Base-by-base conservation (phyloP, 2,888 invertebrate genomes). In the Acanthopleura granulata region DNA sequence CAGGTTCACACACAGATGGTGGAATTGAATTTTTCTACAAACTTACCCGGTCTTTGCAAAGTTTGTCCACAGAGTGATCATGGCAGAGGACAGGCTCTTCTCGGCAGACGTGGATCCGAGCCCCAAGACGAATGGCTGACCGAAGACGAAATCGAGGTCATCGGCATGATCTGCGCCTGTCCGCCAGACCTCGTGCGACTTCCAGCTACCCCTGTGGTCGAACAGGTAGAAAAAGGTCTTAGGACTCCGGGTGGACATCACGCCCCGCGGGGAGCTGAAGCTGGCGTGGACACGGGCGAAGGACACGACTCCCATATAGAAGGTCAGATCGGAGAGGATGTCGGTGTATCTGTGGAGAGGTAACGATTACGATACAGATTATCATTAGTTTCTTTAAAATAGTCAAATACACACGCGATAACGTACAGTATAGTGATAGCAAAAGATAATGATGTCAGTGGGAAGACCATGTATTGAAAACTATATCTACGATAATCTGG, bases 291-390 rank as follows among this genome's bases (percentile, higher is more conserved):
- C 66, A 18, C 66, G 22, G 16, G 66, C 66, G 29, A 66, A 66
- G 66, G 66, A 66, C 6, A 66, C 29, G 6, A 27, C 66, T 6
- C 66, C 66, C 66, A 66, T 66, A 14, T 66, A 27, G 29, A 66
- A 66, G 66, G 66, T 66, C 66, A 66, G 14, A 66, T 66, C 66
- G 27, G 66, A 66, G 22, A 66, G 29, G 66, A 66, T 27, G 66
- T 66, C 66, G 4, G 29, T 66, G 66, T 27, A 66, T 25, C 66
- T 66, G 29, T 57, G n/a, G 57, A 3, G 40, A 40, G 3, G 3
- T 6, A 40, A 40, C 40, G 9, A 40, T 9, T n/a, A n/a, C n/a
- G n/a, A n/a, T n/a, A n/a, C n/a, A n/a, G n/a, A n/a, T n/a, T n/a
- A n/a, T n/a, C n/a, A n/a, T n/a, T n/a, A n/a, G n/a, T n/a, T n/a